These are phyloP conservation scores for Gambusia holbrooki DNA, from an alignment of 2,113 vertebrate species.

Conservation along the genomic window DNA sequence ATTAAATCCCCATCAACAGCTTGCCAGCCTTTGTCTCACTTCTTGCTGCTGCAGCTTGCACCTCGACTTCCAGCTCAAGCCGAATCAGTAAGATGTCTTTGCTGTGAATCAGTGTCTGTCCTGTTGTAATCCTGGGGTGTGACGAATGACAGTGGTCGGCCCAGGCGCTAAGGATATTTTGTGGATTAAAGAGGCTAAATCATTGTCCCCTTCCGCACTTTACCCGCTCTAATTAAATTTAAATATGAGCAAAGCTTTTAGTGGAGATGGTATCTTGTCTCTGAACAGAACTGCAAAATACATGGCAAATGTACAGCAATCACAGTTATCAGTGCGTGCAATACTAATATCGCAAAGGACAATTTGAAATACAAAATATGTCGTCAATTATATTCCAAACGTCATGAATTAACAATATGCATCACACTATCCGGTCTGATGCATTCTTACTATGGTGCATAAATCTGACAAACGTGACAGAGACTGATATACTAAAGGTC, in stretches of 20 bases:
- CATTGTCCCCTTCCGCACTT: constrained; percentile 44
- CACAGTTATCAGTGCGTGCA: background rate
- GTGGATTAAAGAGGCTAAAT: constrained; percentile 66
- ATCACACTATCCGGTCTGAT: no score
- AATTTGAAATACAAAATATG: background rate
- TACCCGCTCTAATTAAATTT: constrained; percentile 62
- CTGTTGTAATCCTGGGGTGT: constrained; percentile 57
- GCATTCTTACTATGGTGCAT: background rate
- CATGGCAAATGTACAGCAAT: background rate
- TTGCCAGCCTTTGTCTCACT: constrained; percentile 51
- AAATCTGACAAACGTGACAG: background rate
- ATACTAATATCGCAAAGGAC: background rate
- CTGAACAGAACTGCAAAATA: background rate
- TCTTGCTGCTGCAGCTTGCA: constrained; percentile 26
- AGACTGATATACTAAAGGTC: background rate
- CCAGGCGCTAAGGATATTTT: constrained; percentile 45
- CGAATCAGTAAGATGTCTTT: constrained; percentile 59
- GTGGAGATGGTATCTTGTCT: constrained; percentile 36
- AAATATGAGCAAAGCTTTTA: constrained; percentile 58
- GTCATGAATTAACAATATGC: background rate
- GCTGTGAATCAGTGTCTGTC: constrained; percentile 47
- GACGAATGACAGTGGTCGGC: constrained; percentile 61
- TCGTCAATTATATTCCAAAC: background rate
- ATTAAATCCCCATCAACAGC: constrained; percentile 51
- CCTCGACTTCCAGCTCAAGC: constrained; percentile 50